Evolutionary conservation across 2,888 invertebrate species (phyloP).

Genomic region (Artemia sp.): DNA sequence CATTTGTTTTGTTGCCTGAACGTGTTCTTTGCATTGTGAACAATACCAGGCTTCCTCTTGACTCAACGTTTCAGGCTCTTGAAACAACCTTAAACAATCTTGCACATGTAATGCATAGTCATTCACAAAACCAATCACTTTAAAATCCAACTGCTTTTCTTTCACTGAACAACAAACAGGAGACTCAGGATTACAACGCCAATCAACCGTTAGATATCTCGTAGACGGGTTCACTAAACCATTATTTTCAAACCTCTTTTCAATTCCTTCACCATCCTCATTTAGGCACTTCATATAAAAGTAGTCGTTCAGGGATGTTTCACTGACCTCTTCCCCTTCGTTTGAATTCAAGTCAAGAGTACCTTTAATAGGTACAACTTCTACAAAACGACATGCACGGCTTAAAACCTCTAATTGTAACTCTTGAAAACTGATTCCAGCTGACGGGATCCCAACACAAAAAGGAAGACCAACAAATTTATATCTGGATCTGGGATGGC

Average conservation of each 20-base stretch:
- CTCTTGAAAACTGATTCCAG: neutral
- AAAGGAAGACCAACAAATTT: slow-evolving; percentile 1
- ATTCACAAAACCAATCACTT: neutral
- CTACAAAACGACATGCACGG: neutral
- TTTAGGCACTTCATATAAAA: slow-evolving; percentile 10
- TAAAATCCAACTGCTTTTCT: slow-evolving; percentile 28
- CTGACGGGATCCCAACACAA: neutral
- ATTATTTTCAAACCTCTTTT: neutral
- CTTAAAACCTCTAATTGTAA: neutral
- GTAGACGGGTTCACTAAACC: slow-evolving; percentile 1
- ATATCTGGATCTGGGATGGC: neutral
- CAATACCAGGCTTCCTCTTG: slow-evolving; percentile 37
- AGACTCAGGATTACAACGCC: slow-evolving; percentile 10
- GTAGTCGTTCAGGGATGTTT: neutral
- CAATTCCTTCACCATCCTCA: neutral
- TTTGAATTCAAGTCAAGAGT: slow-evolving; percentile 6
- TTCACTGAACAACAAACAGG: slow-evolving; percentile 30
- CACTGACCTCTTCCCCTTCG: neutral
- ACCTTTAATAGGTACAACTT: neutral
- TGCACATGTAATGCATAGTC: slow-evolving; percentile 27
- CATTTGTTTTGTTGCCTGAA: slow-evolving; percentile 32
- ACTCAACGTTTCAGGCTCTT: slow-evolving; percentile 36
- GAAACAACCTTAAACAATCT: slow-evolving; percentile 35
- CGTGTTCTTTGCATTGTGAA: slow-evolving; percentile 29
- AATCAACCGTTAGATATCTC: neutral